Percentiles rank a stretch among this genome's conserved stretches.
Evolutionary conservation across 64 coral and sea anemone genomes (phyloP).

Genomic region (Stylophora pistillata): DNA sequence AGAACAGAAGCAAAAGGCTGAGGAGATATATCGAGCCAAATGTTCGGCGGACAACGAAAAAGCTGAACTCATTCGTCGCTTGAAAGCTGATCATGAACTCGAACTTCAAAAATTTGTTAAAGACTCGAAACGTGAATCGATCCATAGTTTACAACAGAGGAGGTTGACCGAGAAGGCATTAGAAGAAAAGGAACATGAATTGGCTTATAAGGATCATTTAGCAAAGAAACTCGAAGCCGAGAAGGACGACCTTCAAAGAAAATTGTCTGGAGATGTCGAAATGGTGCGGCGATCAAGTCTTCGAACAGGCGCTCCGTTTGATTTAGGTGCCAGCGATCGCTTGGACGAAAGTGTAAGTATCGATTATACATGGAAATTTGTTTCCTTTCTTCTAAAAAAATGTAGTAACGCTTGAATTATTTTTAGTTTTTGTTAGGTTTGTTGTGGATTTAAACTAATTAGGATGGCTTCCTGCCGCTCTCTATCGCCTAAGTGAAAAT

Average conservation of each 20-base stretch:
- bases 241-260: constrained; percentile 71
- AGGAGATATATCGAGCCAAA: constrained; percentile 86
- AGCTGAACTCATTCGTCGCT: constrained; percentile 86
- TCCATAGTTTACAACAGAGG: constrained; percentile 88
- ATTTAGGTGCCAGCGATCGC: background rate
- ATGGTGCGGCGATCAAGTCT: constrained; percentile 26
- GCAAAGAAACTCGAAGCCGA: constrained; percentile 89
- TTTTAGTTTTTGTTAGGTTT: background rate
- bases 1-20: constrained; percentile 84
- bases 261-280: constrained; percentile 21
- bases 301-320: background rate
- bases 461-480: constrained; percentile 15
- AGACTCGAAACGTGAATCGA: constrained; percentile 83
- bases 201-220: constrained; percentile 90
- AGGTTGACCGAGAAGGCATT: constrained; percentile 75
- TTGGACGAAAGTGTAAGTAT: constrained; percentile 44
- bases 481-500: constrained; percentile 4
- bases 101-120: constrained; percentile 75
- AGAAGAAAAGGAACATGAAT: constrained; percentile 91
- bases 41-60: constrained; percentile 89
- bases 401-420: background rate
- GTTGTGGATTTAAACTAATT: background rate
- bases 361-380: background rate
- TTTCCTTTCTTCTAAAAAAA: background rate
- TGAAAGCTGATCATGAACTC: constrained; percentile 86